Base-by-base conservation (phyloP, 2,888 invertebrate species). In the Tetrapedia diversipes region DNA sequence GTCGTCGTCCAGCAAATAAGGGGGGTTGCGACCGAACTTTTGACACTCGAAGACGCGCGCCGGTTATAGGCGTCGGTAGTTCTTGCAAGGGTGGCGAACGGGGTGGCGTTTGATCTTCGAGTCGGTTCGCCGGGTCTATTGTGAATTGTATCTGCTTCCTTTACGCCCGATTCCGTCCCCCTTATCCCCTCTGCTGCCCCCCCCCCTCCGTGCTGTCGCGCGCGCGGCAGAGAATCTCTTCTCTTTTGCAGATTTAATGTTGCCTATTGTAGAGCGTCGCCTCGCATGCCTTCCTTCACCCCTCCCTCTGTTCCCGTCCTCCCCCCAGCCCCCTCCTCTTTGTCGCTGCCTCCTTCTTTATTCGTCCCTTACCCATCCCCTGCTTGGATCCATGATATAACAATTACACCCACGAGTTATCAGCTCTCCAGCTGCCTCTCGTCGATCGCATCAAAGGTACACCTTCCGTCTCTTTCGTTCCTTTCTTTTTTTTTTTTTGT, bases 121-220 rank as follows among this genome's bases (percentile, higher is more conserved):
- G 90, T 89, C 90, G 90, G 90, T 89, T 91, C 90, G 88, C 86
- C 89, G 91, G 88, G 82, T 86, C 91, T 83, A 91, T 91, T 91
- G 91, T 91, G 83, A 88, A 88, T 88, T 89, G 89, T 89, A 89
- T 89, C 88, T 89, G 86, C 89, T 87, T 87, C 88, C 89, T 87
- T 89, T 85, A 84, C 85, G 83, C 71, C 79, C 80, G 79, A 83
- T 85, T 81, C 80, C 68, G 61, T 65, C 75, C 71, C 69, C 60
- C 43, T 49, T 54, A 63, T 59, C 59, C 60, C 63, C 56, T 65
- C 45, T 74, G 7, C 27, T 32, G 8, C 69, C 67, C 61, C 61
- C 60, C 61, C 67, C 51, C 69, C 16, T 56, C 49, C 51, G 53
- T 65, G 61, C 60, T 22, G 68, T 59, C 66, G 57, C 59, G 65